Conservation (phyloP, 2,797 vertebrate genomes). For the Poeciliopsis presidionis region DNA sequence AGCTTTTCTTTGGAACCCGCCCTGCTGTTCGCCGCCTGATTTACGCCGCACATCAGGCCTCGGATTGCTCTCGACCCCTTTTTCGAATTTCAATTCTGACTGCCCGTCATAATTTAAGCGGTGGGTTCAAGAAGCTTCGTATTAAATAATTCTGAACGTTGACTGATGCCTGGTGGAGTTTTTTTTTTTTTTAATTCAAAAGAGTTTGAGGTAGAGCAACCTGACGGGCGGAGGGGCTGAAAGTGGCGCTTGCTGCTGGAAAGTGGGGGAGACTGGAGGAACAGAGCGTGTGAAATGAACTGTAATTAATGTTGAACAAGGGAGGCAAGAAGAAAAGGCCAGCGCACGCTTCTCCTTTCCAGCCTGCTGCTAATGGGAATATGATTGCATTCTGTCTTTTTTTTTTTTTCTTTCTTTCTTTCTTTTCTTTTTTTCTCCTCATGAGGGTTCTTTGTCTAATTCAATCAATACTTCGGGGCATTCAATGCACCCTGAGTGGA, state of each 20-base stretch:
- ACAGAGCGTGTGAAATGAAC: constrained; percentile 72
- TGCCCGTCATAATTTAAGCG: constrained; percentile 33
- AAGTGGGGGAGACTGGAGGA: constrained; percentile 39
- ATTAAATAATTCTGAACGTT: constrained; percentile 42
- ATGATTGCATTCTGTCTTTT: constrained; percentile 78
- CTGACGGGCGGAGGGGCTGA: constrained; percentile 27
- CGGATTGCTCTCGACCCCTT: constrained; percentile 33
- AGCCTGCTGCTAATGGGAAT: constrained; percentile 77
- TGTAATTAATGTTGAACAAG: constrained; percentile 79
- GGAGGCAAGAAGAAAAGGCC: constrained; percentile 66
- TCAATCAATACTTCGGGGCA: constrained; percentile 75
- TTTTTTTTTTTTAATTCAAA: constrained; percentile 43
- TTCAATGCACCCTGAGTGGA: constrained; percentile 72
- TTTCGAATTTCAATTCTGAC: constrained; percentile 33
- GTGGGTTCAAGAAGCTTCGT: constrained; percentile 30
- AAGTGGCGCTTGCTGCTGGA: constrained; percentile 19
- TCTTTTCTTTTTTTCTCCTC: constrained; percentile 51
- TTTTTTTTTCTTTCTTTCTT: constrained; percentile 8
- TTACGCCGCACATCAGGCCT: constrained; percentile 39
- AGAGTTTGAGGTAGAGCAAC: constrained; percentile 19
- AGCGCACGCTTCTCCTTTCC: constrained; percentile 54
- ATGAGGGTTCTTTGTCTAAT: constrained; percentile 80
- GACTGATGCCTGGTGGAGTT: constrained; percentile 33
- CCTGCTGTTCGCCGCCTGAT: constrained; percentile 31
- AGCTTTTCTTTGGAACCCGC: constrained; percentile 17